phyloP scores from a whole-genome alignment of 2,888 invertebrate genomes.

The Rhyacophila evoluta region DNA sequence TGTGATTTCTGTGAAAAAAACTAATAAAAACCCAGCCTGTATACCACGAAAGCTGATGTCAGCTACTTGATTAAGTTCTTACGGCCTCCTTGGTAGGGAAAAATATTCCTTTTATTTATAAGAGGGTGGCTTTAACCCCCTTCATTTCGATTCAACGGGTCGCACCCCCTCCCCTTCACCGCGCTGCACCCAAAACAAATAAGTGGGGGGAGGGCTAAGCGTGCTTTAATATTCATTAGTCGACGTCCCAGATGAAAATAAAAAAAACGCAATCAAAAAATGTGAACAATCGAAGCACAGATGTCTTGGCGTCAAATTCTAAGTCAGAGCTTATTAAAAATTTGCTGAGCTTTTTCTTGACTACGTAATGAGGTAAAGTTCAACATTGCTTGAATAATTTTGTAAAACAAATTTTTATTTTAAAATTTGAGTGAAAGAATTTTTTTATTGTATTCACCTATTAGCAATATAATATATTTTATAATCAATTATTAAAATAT shows the following conservation, averaged over 20 bases:
- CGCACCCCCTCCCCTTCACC: slow-evolving; percentile 32
- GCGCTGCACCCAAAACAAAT: slow-evolving; percentile 52
- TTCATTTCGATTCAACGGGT: slow-evolving; percentile 17
- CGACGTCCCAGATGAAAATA: slow-evolving; percentile 51
- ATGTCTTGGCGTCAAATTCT: slow-evolving; percentile 32
- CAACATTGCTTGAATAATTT: not conserved
- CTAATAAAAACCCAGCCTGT: not conserved
- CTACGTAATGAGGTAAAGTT: not conserved
- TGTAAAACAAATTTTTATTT: no score
- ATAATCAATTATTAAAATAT: no score
- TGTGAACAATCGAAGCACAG: slow-evolving; percentile 52
- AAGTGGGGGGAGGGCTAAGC: slow-evolving; percentile 52
- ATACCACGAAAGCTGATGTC: slow-evolving; percentile 52
- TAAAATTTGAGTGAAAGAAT: no score
- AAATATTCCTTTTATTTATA: slow-evolving; percentile 55
- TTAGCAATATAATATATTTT: no score
- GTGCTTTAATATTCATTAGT: slow-evolving; percentile 55
- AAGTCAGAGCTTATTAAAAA: slow-evolving; percentile 13
- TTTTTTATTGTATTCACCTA: no score
- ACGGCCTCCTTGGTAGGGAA: slow-evolving; percentile 51
- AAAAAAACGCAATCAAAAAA: slow-evolving; percentile 54
- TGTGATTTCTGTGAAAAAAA: no score
- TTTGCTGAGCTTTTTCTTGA: not conserved
- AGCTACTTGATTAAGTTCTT: slow-evolving; percentile 56
- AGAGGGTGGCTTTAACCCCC: slow-evolving; percentile 38